These are phyloP conservation scores for Fistularia commersonii DNA, from an alignment of 2,797 vertebrate species.

Conservation along the genomic window DNA sequence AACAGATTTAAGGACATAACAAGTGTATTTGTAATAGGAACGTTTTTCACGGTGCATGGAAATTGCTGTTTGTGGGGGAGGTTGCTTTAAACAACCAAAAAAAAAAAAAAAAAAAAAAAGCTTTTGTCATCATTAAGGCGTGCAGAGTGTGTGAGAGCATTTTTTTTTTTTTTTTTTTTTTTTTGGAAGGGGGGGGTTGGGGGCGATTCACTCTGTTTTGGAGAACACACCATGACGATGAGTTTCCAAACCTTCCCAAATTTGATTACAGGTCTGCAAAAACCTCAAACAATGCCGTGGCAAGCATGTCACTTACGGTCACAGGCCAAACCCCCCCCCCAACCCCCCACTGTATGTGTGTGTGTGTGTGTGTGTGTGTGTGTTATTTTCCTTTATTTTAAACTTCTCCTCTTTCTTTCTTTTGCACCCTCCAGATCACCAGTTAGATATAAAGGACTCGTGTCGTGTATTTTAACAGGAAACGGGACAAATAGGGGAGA, in stretches of 20 bases:
- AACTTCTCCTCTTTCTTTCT: conserved; percentile 41
- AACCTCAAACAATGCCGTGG: conserved; percentile 77
- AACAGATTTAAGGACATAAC: conserved; percentile 71
- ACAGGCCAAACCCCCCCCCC: no score
- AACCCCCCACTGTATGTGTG: no score
- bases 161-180: conserved; percentile 13
- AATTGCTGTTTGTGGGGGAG: conserved; percentile 27
- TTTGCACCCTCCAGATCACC: conserved; percentile 61
- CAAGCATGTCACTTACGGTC: conserved; percentile 63
- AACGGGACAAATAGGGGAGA: conserved; percentile 42
- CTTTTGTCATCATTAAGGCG: conserved; percentile 25
- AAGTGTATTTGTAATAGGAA: conserved; percentile 64
- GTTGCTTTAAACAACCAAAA: conserved; percentile 25
- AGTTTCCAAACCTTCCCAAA: conserved; percentile 66
- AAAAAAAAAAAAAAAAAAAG: no score
- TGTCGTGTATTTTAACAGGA: conserved; percentile 48
- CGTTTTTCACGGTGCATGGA: conserved; percentile 53
- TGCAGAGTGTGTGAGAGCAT: no score
- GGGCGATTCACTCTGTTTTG: conserved; percentile 47
- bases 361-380: no score
- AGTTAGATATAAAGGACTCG: conserved; percentile 54
- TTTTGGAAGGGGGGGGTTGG: conserved; percentile 60
- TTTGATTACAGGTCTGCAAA: conserved; percentile 77
- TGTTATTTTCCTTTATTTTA: conserved; percentile 39
- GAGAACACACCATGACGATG: conserved; percentile 61